Evolutionary conservation across 2,888 invertebrate genomes (phyloP).

Genomic region (Dione vanillae): DNA sequence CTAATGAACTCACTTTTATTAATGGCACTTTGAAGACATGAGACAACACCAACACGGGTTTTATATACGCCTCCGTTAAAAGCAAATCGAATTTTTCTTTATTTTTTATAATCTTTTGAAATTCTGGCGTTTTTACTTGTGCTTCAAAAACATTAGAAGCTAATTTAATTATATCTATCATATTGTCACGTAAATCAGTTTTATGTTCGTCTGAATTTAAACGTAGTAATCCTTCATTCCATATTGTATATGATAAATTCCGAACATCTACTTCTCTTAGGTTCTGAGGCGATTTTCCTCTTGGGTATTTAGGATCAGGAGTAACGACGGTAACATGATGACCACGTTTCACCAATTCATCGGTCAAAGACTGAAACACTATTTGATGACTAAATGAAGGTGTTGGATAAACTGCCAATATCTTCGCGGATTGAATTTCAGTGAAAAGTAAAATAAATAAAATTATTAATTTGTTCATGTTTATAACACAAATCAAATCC

Average conservation of each 20-base stretch:
- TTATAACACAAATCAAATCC: neutral
- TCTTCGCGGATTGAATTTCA: constrained; percentile 50
- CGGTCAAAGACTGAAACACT: constrained; percentile 54
- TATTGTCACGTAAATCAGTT: constrained; percentile 44
- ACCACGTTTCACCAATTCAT: constrained; percentile 59
- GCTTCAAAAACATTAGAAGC: constrained; percentile 42
- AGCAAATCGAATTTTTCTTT: constrained; percentile 54
- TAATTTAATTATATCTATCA: constrained; percentile 22
- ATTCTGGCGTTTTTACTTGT: constrained; percentile 47
- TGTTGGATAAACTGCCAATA: constrained; percentile 59
- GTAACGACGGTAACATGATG: constrained; percentile 63
- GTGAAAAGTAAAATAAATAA: neutral
- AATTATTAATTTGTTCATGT: constrained; percentile 5
- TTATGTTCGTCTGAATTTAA: constrained; percentile 18
- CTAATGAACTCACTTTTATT: constrained; percentile 57
- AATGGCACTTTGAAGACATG: constrained; percentile 58
- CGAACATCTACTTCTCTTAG: constrained; percentile 58
- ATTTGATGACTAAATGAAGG: constrained; percentile 65
- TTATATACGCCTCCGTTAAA: constrained; percentile 52
- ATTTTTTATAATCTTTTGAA: constrained; percentile 51
- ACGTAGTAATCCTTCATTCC: constrained; percentile 37
- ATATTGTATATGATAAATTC: constrained; percentile 49
- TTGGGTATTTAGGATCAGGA: constrained; percentile 53
- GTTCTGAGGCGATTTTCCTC: constrained; percentile 49
- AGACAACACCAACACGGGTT: constrained; percentile 50